These are phyloP conservation scores for Cavia aperea DNA, from an alignment of 2,113 vertebrate genomes.

Conservation along the genomic window DNA sequence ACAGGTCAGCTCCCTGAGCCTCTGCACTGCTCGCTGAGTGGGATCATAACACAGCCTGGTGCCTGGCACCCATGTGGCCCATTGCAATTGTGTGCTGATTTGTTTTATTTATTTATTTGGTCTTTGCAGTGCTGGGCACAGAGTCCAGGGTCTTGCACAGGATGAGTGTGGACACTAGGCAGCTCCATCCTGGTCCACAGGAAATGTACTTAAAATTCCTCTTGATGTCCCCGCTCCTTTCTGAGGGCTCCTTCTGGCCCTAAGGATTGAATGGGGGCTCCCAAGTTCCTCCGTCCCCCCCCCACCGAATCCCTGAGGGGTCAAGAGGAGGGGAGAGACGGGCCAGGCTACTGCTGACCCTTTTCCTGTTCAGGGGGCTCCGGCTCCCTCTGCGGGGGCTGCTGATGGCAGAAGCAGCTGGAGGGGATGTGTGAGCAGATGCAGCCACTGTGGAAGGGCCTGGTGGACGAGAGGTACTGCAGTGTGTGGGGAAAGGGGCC, in stretches of 20 bases:
- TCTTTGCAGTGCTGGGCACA: not conserved
- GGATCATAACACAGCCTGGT: not conserved
- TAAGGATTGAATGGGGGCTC: not conserved
- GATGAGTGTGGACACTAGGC: not conserved
- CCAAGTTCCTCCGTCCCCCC: not conserved
- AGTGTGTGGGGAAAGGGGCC: not conserved
- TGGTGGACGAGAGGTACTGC: fast-evolving
- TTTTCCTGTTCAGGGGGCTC: not conserved
- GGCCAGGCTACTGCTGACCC: not conserved
- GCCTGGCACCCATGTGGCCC: not conserved
- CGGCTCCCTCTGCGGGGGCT: not conserved
- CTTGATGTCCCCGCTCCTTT: not conserved
- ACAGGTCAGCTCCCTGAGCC: not conserved
- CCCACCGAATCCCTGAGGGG: not conserved
- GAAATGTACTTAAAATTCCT: not conserved
- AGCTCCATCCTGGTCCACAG: not conserved
- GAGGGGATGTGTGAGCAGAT: not conserved
- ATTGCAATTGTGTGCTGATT: not conserved
- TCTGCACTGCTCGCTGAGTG: not conserved
- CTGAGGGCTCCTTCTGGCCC: not conserved
- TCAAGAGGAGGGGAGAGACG: not conserved
- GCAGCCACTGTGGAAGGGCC: not conserved
- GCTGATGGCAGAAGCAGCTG: not conserved
- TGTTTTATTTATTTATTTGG: not conserved
- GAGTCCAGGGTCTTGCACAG: not conserved